phyloP scores from a whole-genome alignment of 2,797 vertebrate genomes.

The Odontamblyopus lacepedii region DNA sequence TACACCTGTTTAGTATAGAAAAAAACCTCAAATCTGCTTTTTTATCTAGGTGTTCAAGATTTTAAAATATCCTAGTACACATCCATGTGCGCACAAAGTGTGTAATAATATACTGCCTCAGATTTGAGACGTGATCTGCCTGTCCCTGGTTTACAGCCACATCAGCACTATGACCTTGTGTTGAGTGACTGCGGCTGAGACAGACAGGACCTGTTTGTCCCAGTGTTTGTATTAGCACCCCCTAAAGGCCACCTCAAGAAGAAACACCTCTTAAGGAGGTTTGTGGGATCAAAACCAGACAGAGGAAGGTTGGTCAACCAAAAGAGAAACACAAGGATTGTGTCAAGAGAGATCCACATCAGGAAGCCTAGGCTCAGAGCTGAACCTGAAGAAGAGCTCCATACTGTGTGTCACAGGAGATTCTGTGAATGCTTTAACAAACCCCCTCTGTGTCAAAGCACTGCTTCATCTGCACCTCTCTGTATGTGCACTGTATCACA shows the following conservation, averaged over 20 bases:
- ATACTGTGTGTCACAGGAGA: slow-evolving; percentile 54
- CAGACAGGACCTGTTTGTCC: slow-evolving; percentile 34
- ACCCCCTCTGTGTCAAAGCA: background rate
- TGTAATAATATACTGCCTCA: background rate
- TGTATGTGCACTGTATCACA: background rate
- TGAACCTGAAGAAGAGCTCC: slow-evolving; percentile 57
- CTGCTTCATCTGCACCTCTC: background rate
- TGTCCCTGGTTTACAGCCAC: slow-evolving; percentile 21
- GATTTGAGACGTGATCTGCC: background rate
- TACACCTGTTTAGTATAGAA: background rate
- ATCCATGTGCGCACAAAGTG: background rate
- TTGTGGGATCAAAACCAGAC: slow-evolving; percentile 42
- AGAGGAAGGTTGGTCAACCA: slow-evolving; percentile 60
- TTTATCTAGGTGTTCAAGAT: background rate
- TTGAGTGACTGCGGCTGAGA: slow-evolving; percentile 27
- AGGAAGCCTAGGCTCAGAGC: slow-evolving; percentile 57
- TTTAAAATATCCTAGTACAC: background rate
- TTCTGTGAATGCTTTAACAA: slow-evolving; percentile 36
- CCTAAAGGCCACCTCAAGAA: slow-evolving; percentile 56
- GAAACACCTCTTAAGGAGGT: slow-evolving; percentile 61
- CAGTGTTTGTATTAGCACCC: slow-evolving; percentile 53
- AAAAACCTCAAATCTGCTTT: background rate
- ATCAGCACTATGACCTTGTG: slow-evolving; percentile 57
- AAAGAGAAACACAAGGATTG: slow-evolving; percentile 71
- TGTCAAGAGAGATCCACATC: slow-evolving; percentile 73